A percentile compares a stretch with the other conserved stretches of the same genome.
Evolutionary conservation across 2,113 vertebrate species (phyloP).

Genomic region (Lampris megalopsis): DNA sequence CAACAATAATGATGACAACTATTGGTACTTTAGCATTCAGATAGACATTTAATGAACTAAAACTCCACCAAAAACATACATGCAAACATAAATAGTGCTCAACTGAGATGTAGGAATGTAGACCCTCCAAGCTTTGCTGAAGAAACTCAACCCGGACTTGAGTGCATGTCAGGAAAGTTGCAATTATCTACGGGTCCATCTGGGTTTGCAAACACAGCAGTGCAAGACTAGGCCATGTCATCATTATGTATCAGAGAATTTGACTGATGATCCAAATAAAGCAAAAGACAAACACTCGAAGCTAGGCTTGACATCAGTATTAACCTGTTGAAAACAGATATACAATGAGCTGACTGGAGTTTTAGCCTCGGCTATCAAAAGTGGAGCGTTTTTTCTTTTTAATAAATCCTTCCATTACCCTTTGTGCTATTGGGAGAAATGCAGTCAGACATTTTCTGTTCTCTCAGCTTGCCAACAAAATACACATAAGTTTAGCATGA

Average conservation of each 20-base stretch:
- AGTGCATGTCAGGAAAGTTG: not conserved
- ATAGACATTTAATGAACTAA: no score
- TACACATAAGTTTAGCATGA: no score
- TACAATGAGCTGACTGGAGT: not conserved
- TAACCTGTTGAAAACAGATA: not conserved
- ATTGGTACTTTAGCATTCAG: no score
- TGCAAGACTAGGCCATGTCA: not conserved
- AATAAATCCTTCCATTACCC: not conserved
- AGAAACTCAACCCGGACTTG: no score
- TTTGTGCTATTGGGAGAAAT: not conserved
- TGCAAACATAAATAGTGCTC: no score
- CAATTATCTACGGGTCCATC: not conserved
- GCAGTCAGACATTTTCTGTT: constrained; percentile 11
- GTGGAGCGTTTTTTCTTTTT: no score
- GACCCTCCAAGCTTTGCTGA: no score
- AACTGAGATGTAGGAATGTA: no score
- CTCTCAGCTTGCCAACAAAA: constrained; percentile 10
- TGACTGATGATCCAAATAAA: not conserved
- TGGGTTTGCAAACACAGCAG: not conserved
- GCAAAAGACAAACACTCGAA: not conserved
- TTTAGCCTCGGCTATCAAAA: not conserved
- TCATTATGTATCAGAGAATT: not conserved
- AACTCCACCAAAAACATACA: no score
- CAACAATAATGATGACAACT: no score
- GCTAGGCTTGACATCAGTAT: not conserved